phyloP scores from a whole-genome alignment of 1,140 invertebrate genomes.

The Gonatopus flavifemur region DNA sequence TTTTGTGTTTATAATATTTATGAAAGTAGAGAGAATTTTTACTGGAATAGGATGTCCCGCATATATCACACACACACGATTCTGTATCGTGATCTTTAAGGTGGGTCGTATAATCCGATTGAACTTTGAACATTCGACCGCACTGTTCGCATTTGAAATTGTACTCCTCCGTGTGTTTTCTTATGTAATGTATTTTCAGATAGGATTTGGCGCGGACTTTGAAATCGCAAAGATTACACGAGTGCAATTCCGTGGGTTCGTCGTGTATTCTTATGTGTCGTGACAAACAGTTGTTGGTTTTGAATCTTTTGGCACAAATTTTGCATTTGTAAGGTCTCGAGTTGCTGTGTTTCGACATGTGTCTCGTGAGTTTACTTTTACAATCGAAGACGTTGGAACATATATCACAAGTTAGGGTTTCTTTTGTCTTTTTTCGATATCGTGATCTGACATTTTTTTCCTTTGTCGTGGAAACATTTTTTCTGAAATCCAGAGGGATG shows the following conservation, averaged over 20 bases:
- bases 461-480: conserved; percentile 11
- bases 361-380: conserved; percentile 43
- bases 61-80: conserved; percentile 58
- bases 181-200: conserved; percentile 56
- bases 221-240: conserved; percentile 47
- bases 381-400: conserved; percentile 41
- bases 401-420: conserved; percentile 42
- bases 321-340: conserved; percentile 53
- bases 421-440: conserved; percentile 24
- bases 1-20: conserved; percentile 55
- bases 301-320: conserved; percentile 57
- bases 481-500: conserved; percentile 26
- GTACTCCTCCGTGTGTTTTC: conserved; percentile 59
- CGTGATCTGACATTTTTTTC: no score
- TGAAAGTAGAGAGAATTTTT: conserved; percentile 49
- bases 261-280: conserved; percentile 58
- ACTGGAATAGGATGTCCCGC: conserved; percentile 62
- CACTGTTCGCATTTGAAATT: conserved; percentile 65
- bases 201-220: conserved; percentile 53
- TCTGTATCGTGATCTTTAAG: conserved; percentile 54
- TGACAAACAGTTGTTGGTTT: conserved; percentile 54
- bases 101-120: conserved; percentile 55
- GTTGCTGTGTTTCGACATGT: conserved; percentile 52
- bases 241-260: conserved; percentile 30
- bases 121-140: conserved; percentile 64